Base-by-base conservation (phyloP, 2,888 invertebrate species). In the Erebia epiphron region DNA sequence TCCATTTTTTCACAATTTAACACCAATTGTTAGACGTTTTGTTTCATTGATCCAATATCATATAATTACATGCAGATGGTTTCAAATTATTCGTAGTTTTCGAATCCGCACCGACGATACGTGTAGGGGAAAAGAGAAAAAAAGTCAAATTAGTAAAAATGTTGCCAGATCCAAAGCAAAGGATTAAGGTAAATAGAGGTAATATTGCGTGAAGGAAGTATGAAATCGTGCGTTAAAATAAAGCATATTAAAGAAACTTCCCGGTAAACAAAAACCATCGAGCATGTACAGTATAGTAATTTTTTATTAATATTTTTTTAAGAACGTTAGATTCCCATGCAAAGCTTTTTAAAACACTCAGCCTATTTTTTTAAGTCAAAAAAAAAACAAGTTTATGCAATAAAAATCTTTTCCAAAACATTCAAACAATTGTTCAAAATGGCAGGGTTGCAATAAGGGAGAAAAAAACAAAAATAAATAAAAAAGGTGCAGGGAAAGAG, bases 251-350 rank as follows among this genome's bases (percentile, higher is more conserved):
- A 62, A 35, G 35, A 35, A 35, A 78, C 49, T 21, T 67, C 86
- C 90, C 90, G 90, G 88, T 82, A 72, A 43, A 50, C 79, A 73
- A 62, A 46, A 62, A 50, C 73, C 85, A 90, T 91, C 92, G 92
- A 93, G 92, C 83, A 81, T 91, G 91, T 93, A 92, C 92, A 91
- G 91, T 89, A 82, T 78, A 66, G 49, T 58, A 54, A 11, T 54
- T 10, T 18, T 10, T 54, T 54, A 10, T 52, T 52, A 50, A 50
- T 14, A n/a, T 50, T 57, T 54, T 58, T 41, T 67, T 49, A 16
- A 35, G 35, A 2, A 54, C 41, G 82, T 79, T 75, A 76, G 78
- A 65, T 73, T 70, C 77, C 77, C 83, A 81, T 80, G 83, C 82
- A 80, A 76, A 71, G 68, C 74, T 46, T 64, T 46, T 16, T 11